Percentiles rank a stretch among this genome's conserved stretches.
phyloP scores from a whole-genome alignment of 2,888 invertebrate genomes.

The Molanna angustata region DNA sequence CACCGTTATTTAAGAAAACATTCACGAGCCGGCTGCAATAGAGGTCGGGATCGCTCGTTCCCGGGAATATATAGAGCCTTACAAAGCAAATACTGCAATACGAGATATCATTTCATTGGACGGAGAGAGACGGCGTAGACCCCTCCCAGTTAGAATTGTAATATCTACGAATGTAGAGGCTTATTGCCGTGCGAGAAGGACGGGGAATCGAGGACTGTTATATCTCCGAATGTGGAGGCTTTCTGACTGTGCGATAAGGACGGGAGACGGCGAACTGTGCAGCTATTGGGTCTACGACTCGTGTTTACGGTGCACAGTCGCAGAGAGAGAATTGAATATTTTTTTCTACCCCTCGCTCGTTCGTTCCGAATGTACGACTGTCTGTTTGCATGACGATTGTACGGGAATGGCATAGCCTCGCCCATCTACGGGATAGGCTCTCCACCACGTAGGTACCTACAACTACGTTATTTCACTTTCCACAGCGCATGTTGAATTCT shows the following conservation, averaged over 20 bases:
- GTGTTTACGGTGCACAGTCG: conserved; percentile 17
- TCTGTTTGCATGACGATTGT: conserved; percentile 41
- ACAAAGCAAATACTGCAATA: conserved; percentile 47
- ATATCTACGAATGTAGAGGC: conserved; percentile 47
- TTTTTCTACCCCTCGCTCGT: conserved; percentile 36
- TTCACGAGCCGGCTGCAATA: conserved; percentile 53
- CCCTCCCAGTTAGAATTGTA: conserved; percentile 52
- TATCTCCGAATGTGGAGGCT: too few species aligned
- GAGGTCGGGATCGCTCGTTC: conserved; percentile 43
- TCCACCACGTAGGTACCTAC: too few species aligned
- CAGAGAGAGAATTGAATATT: conserved; percentile 27
- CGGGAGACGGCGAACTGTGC: conserved; percentile 54
- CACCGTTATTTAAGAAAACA: conserved; percentile 51
- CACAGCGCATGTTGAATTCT: conserved; percentile 17
- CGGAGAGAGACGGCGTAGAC: conserved; percentile 41
- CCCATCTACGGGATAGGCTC: conserved; percentile 13
- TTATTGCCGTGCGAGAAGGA: conserved; percentile 44
- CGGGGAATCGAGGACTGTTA: conserved; percentile 48
- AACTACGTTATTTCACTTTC: neutral
- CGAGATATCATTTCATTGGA: conserved; percentile 52
- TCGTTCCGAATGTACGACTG: conserved; percentile 41
- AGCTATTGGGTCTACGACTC: conserved; percentile 37
- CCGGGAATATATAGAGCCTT: conserved; percentile 14
- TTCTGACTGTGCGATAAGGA: too few species aligned
- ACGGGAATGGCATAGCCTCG: conserved; percentile 32